A percentile compares a stretch with the other conserved stretches of the same genome.
These are phyloP conservation scores for Lasioglossum pauxillum DNA, from an alignment of 2,888 invertebrate species.

Conservation along the genomic window DNA sequence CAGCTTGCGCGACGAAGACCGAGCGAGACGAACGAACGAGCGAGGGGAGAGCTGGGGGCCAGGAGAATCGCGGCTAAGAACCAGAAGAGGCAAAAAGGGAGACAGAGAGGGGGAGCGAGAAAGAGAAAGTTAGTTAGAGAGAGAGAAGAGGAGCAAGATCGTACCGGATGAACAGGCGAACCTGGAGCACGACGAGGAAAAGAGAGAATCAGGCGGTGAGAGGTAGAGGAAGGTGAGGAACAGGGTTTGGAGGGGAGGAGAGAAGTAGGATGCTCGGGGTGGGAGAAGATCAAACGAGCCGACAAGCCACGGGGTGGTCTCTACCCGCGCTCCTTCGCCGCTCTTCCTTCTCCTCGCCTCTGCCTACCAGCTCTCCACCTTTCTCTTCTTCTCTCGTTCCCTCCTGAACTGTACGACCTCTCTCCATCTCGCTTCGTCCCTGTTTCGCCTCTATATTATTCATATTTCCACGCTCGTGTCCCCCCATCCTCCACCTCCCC, in stretches of 20 bases:
- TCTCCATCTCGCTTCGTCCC: slow-evolving; percentile 39
- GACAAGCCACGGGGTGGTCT: slow-evolving; percentile 84
- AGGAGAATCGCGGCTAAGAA: slow-evolving; percentile 45
- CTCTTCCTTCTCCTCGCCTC: slow-evolving; percentile 59
- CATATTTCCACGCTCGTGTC: slow-evolving; percentile 79
- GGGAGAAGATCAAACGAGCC: slow-evolving; percentile 84
- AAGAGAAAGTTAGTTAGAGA: not conserved
- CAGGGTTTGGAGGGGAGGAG: slow-evolving; percentile 30
- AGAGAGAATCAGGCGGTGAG: slow-evolving; percentile 53
- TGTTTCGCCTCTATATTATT: slow-evolving; percentile 78
- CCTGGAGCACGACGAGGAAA: slow-evolving; percentile 50
- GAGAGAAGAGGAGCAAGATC: slow-evolving; percentile 28
- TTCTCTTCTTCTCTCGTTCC: slow-evolving; percentile 43
- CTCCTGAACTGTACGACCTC: not conserved
- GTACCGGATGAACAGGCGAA: slow-evolving; percentile 47
- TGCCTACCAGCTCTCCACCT: slow-evolving; percentile 64
- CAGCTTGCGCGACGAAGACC: slow-evolving; percentile 13
- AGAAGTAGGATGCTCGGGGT: slow-evolving; percentile 65
- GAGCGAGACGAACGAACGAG: slow-evolving; percentile 2
- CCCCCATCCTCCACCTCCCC: slow-evolving; percentile 13
- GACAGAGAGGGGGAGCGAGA: slow-evolving; percentile 40
- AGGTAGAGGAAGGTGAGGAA: slow-evolving; percentile 42
- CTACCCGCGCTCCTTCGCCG: slow-evolving; percentile 78
- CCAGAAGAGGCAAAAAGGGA: slow-evolving; percentile 17
- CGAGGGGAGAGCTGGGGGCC: slow-evolving; percentile 21